phyloP scores from a whole-genome alignment of 2,113 vertebrate species.

The Tautogolabrus adspersus region DNA sequence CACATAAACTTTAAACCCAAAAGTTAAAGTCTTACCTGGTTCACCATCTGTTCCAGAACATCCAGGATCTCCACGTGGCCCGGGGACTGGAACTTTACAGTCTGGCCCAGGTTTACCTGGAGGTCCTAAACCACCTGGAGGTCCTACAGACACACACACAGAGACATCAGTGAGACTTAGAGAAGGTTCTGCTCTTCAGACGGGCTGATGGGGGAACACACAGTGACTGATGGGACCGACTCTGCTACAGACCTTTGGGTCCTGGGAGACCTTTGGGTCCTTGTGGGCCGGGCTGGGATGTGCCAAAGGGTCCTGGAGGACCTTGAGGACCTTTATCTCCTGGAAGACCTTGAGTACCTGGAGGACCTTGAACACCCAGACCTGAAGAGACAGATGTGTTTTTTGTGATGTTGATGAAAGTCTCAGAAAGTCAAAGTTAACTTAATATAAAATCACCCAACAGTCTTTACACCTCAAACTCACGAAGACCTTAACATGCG shows the following conservation, averaged over 20 bases:
- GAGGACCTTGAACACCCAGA: conserved; percentile 46
- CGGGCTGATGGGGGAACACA: not conserved
- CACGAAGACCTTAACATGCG: no score
- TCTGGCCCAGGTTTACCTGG: conserved; percentile 47
- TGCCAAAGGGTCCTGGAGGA: conserved; percentile 60
- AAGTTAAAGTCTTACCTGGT: conserved; percentile 41
- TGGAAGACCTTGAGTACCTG: conserved; percentile 57
- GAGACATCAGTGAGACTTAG: not conserved
- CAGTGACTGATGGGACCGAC: not conserved
- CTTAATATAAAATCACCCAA: not conserved
- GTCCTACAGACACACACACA: conserved; percentile 50
- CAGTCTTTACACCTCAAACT: no score
- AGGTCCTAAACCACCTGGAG: conserved; percentile 47
- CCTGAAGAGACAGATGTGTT: conserved; percentile 50
- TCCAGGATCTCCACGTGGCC: conserved; percentile 56
- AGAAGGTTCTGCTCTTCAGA: not conserved
- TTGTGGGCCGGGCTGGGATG: conserved; percentile 52
- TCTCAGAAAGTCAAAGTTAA: not conserved
- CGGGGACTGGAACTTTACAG: conserved; percentile 46
- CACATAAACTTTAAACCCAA: no score
- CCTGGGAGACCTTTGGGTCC: conserved; percentile 72
- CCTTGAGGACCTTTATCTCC: conserved; percentile 76
- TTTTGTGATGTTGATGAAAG: not conserved
- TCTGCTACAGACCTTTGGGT: conserved; percentile 58
- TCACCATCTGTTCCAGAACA: conserved; percentile 63